Percentiles rank a stretch among this genome's conserved stretches.
phyloP scores from a whole-genome alignment of 2,797 vertebrate genomes.

The Columba guinea region DNA sequence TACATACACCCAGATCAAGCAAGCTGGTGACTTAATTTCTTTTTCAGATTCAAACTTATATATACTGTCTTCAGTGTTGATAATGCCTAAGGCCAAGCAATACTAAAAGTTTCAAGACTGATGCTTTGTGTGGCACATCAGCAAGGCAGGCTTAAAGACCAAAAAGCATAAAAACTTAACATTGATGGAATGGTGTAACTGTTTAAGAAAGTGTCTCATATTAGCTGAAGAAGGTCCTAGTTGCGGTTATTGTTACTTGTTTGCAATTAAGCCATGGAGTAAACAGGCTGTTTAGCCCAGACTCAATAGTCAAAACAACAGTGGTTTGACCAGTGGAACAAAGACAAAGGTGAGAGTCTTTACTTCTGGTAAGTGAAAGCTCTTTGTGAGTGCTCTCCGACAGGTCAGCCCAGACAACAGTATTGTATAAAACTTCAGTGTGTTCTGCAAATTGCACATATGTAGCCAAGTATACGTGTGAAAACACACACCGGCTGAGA shows the following conservation, averaged over 20 bases:
- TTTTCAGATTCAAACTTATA: not conserved
- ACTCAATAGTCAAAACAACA: not conserved
- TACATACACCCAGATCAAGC: not conserved
- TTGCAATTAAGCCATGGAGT: not conserved
- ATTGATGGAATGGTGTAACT: not conserved
- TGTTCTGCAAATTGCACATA: not conserved
- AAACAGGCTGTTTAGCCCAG: not conserved
- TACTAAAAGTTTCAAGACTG: not conserved
- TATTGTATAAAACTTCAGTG: fast-evolving
- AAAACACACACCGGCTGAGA: not conserved
- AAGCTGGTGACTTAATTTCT: not conserved
- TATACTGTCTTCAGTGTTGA: not conserved
- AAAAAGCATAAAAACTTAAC: not conserved
- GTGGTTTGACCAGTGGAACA: not conserved
- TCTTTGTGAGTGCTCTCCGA: not conserved
- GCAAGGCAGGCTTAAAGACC: not conserved
- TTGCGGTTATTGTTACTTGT: not conserved
- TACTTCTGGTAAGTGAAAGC: not conserved
- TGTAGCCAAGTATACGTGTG: not conserved
- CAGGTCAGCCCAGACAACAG: not conserved
- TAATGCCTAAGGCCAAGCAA: not conserved
- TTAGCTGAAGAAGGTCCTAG: not conserved
- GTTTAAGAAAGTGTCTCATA: not conserved
- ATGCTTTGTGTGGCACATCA: not conserved
- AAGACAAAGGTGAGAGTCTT: not conserved